Conservation (phyloP, 2,113 vertebrate genomes). For the Xiphophorus couchianus region DNA sequence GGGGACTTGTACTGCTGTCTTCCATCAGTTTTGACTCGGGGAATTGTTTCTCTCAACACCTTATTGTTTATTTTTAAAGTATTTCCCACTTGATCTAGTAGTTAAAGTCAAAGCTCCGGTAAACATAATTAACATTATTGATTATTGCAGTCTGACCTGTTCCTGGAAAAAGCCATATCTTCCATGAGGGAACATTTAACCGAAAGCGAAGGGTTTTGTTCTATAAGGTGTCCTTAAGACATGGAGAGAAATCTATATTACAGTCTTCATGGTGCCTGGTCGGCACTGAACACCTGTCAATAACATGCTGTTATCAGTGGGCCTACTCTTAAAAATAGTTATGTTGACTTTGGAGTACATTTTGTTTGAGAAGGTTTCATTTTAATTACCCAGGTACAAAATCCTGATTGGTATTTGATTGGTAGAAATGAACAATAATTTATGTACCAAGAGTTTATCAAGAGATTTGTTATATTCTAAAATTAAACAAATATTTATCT, state of each 20-base stretch:
- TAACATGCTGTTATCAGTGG: conserved; percentile 3
- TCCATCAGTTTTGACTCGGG: conserved; percentile 5
- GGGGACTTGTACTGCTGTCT: conserved; percentile 1
- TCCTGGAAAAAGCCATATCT: conserved; percentile 53
- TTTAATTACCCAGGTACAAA: background rate
- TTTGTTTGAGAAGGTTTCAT: background rate
- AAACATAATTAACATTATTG: conserved; percentile 75
- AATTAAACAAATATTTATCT: too few species aligned
- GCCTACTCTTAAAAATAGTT: background rate
- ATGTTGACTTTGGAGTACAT: background rate
- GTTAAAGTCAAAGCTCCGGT: conserved; percentile 51
- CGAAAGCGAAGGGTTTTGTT: conserved; percentile 61
- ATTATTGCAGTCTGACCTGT: conserved; percentile 44
- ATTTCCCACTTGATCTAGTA: conserved; percentile 42
- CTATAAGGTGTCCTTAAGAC: conserved; percentile 52
- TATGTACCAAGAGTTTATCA: too few species aligned
- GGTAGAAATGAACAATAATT: too few species aligned
- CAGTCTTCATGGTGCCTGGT: conserved; percentile 9
- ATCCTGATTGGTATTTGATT: too few species aligned
- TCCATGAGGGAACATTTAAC: conserved; percentile 62
- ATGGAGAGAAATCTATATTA: background rate
- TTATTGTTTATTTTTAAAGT: conserved; percentile 25
- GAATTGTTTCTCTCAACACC: conserved; percentile 11
- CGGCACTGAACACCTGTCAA: conserved; percentile 17
- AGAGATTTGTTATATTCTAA: too few species aligned